These are phyloP conservation scores for Pseudomyrmex gracilis DNA, from an alignment of 1,140 invertebrate genomes.

Conservation along the genomic window DNA sequence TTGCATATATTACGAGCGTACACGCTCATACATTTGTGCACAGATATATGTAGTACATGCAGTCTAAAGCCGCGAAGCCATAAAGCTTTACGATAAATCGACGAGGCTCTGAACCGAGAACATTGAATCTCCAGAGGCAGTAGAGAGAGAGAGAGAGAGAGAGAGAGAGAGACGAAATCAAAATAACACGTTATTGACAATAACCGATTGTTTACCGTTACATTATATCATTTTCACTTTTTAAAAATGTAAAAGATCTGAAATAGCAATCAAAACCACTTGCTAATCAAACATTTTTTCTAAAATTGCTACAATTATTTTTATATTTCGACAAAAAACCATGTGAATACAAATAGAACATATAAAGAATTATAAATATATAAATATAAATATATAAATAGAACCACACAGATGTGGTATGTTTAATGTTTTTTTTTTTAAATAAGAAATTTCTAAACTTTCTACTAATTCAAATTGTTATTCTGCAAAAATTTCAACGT, in stretches of 20 bases:
- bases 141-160: neutral
- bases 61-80: constrained; percentile 65
- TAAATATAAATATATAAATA: no score
- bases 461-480: no score
- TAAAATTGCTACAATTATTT: neutral
- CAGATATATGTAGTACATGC: constrained; percentile 10
- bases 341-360: no score
- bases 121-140: constrained; percentile 22
- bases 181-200: constrained; percentile 19
- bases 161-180: constrained; percentile 48
- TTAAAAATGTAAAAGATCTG: neutral
- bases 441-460: no score
- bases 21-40: constrained; percentile 49
- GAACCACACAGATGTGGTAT: no score
- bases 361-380: no score
- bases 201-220: neutral
- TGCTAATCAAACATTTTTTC: neutral
- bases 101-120: constrained; percentile 24
- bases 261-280: neutral
- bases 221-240: neutral
- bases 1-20: constrained; percentile 40
- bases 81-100: constrained; percentile 63
- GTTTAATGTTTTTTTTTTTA: no score
- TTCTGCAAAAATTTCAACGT: neutral
- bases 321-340: no score